A percentile compares a stretch with the other conserved stretches of the same genome.
Conservation (phyloP, 2,888 invertebrate species). For the Conus canariensis region DNA sequence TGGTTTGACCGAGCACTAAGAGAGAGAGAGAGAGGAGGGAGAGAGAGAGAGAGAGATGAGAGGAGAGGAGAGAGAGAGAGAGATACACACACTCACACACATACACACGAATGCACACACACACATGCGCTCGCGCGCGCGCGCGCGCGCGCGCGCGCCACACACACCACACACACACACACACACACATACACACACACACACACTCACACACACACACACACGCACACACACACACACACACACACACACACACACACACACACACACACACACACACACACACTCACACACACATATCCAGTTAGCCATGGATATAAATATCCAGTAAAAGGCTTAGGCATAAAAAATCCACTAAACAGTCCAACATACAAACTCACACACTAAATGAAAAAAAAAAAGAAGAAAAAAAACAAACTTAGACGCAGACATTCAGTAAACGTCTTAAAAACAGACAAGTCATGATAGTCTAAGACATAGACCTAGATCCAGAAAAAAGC, state of each 20-base stretch:
- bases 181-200: constrained; percentile 29
- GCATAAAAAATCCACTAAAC: too few relatives aligned
- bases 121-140: background rate
- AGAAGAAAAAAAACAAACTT: too few relatives aligned
- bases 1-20: too few relatives aligned
- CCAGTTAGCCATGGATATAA: background rate
- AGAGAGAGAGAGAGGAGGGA: rapidly evolving
- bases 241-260: constrained; percentile 26
- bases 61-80: background rate
- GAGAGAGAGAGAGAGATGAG: too few relatives aligned
- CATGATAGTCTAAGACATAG: too few relatives aligned
- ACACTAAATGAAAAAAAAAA: too few relatives aligned
- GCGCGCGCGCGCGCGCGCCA: background rate
- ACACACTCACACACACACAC: constrained; percentile 18
- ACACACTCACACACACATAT: constrained; percentile 16
- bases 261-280: constrained; percentile 24
- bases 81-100: background rate
- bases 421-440: too few relatives aligned
- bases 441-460: too few relatives aligned
- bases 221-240: constrained; percentile 11
- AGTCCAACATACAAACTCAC: too few relatives aligned
- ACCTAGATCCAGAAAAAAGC: too few relatives aligned
- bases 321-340: background rate
- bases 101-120: background rate
- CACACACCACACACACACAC: constrained; percentile 7